Conservation (phyloP, 2,888 invertebrate species). For the Atethmia centrago region DNA sequence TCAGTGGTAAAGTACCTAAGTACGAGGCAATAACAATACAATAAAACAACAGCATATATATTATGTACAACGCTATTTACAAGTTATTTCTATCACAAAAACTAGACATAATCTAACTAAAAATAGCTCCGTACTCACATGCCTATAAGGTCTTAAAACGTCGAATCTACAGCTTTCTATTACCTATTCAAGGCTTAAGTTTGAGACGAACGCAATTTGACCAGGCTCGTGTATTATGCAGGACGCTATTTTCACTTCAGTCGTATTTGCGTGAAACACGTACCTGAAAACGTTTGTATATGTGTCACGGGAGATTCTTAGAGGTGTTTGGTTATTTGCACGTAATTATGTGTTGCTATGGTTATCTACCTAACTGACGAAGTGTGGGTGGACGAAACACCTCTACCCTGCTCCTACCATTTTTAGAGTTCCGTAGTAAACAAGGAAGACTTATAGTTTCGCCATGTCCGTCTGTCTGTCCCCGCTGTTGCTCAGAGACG, state of each 20-base stretch:
- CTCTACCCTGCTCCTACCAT: background rate
- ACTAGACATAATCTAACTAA: background rate
- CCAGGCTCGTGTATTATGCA: slow-evolving; percentile 41
- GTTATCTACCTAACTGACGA: background rate
- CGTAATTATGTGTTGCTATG: background rate
- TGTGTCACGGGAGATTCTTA: slow-evolving; percentile 6
- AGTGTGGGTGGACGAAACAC: background rate
- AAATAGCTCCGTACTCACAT: background rate
- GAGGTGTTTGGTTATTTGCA: slow-evolving; percentile 3
- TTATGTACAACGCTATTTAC: background rate
- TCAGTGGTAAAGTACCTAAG: background rate
- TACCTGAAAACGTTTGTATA: slow-evolving; percentile 16
- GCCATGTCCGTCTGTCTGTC: too few relatives aligned
- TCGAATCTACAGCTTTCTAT: slow-evolving; percentile 12
- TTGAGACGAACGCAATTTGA: slow-evolving; percentile 47
- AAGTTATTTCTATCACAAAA: background rate
- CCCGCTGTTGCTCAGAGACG: too few relatives aligned
- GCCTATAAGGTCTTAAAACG: slow-evolving; percentile 1
- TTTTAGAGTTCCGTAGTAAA: too few relatives aligned
- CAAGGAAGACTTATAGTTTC: too few relatives aligned
- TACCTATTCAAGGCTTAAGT: slow-evolving; percentile 31
- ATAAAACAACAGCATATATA: too few relatives aligned
- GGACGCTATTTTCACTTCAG: slow-evolving; percentile 27
- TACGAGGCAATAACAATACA: too few relatives aligned
- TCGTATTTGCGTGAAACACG: slow-evolving; percentile 21